Conservation (phyloP, 2,113 vertebrate genomes). For the Prionailurus viverrinus region DNA sequence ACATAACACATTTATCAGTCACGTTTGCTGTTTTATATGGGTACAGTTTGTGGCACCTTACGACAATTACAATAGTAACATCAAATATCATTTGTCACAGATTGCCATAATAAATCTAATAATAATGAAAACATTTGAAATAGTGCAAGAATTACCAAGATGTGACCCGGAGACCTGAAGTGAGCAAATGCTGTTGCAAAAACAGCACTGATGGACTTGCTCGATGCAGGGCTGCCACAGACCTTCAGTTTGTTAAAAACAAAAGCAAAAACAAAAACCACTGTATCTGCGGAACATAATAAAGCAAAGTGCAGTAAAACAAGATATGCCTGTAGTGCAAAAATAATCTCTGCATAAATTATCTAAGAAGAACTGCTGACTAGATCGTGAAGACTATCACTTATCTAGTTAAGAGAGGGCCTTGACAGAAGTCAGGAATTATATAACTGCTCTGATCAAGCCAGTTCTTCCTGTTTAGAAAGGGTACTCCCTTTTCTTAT, state of each 20-base stretch:
- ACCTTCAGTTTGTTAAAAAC: not conserved
- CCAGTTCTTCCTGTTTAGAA: slow-evolving; percentile 63
- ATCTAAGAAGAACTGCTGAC: not conserved
- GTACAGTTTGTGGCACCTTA: not conserved
- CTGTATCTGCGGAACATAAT: not conserved
- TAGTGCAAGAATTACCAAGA: not conserved
- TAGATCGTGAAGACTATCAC: not conserved
- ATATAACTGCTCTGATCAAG: slow-evolving; percentile 37
- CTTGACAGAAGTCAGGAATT: slow-evolving; percentile 38
- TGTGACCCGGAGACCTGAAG: not conserved
- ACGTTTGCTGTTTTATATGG: not conserved
- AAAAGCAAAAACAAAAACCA: not conserved
- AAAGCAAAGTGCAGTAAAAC: not conserved
- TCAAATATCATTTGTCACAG: not conserved
- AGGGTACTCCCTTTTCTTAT: slow-evolving; percentile 24
- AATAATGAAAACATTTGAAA: not conserved
- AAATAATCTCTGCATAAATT: slow-evolving; percentile 16
- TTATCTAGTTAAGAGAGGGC: slow-evolving; percentile 3
- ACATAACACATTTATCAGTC: not conserved
- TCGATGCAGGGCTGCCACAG: not conserved
- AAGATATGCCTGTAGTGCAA: not conserved
- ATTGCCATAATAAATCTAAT: not conserved
- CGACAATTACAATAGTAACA: not conserved
- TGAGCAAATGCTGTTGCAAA: not conserved
- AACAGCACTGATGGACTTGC: not conserved